Evolutionary conservation across 2,888 invertebrate genomes (phyloP).

Genomic region (Tholera decimalis): DNA sequence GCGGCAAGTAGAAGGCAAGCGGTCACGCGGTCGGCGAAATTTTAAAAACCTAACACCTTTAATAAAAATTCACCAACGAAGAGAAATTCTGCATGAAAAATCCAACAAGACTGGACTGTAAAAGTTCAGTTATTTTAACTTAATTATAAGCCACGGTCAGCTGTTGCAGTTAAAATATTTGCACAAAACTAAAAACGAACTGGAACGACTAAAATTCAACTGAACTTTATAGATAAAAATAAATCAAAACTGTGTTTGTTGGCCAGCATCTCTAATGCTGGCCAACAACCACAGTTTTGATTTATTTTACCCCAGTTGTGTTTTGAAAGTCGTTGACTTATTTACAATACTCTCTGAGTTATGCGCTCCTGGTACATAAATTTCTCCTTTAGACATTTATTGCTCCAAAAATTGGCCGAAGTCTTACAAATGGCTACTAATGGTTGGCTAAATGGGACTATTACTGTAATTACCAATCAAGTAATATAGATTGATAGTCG

Average conservation of each 20-base stretch:
- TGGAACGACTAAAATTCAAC: not conserved
- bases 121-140: not conserved
- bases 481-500: not conserved
- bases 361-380: conserved; percentile 28
- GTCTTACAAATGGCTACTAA: conserved; percentile 33
- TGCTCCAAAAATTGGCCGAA: conserved; percentile 26
- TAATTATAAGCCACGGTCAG: not conserved
- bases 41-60: no score
- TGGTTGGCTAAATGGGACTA: conserved; percentile 26
- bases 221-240: not conserved
- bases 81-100: not conserved
- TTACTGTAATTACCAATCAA: conserved; percentile 36
- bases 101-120: not conserved
- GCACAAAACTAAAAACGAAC: not conserved
- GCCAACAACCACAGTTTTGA: conserved; percentile 11
- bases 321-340: conserved; percentile 19
- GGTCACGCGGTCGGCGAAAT: no score
- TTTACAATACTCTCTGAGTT: conserved; percentile 20
- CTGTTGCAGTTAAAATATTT: conserved; percentile 10
- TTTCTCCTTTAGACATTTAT: conserved; percentile 27
- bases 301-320: conserved; percentile 10
- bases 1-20: no score
- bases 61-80: not conserved
- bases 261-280: no score
- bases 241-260: conserved; percentile 12